Percentiles rank a stretch among this genome's conserved stretches.
These are phyloP conservation scores for Xestia c-nigrum DNA, from an alignment of 2,888 invertebrate species.

Conservation along the genomic window DNA sequence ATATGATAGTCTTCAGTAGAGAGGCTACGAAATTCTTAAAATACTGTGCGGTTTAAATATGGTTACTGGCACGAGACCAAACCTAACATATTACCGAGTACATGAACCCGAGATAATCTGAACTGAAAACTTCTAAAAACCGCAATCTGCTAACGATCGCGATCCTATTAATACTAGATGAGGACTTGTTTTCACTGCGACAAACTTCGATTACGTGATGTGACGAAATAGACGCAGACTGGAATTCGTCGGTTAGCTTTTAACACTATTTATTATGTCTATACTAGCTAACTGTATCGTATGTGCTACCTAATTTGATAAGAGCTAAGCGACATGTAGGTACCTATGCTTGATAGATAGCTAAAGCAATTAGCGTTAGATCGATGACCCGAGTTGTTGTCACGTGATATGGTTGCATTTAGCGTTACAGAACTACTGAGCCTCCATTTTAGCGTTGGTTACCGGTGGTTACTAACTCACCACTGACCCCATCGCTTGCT, in stretches of 20 bases:
- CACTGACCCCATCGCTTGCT: slow-evolving; percentile 80
- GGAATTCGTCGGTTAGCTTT: slow-evolving; percentile 19
- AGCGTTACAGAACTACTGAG: slow-evolving; percentile 45
- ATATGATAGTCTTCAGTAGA: slow-evolving; percentile 46
- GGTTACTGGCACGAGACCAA: slow-evolving; percentile 72
- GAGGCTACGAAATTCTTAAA: slow-evolving; percentile 42
- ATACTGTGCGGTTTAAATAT: slow-evolving; percentile 65
- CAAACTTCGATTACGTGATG: slow-evolving; percentile 28
- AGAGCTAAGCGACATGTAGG: slow-evolving; percentile 57
- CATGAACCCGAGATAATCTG: slow-evolving; percentile 51
- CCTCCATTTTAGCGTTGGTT: slow-evolving; percentile 50
- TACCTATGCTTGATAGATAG: slow-evolving; percentile 60
- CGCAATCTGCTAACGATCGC: slow-evolving; percentile 28
- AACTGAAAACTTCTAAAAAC: slow-evolving; percentile 40
- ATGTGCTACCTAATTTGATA: slow-evolving; percentile 54
- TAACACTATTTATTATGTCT: slow-evolving; percentile 32
- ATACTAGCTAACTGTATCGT: slow-evolving; percentile 23
- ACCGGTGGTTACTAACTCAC: slow-evolving; percentile 78
- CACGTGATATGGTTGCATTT: slow-evolving; percentile 54
- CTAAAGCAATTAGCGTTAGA: slow-evolving; percentile 65
- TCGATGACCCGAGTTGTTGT: slow-evolving; percentile 62
- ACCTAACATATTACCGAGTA: slow-evolving; percentile 59
- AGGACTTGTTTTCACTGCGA: slow-evolving; percentile 21
- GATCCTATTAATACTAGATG: slow-evolving; percentile 27
- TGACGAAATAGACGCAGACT: slow-evolving; percentile 20